Evolutionary conservation across 2,888 invertebrate genomes (phyloP), one percentile per base, ranked within the genome.

Genomic region (Leucophora obtusa): DNA sequence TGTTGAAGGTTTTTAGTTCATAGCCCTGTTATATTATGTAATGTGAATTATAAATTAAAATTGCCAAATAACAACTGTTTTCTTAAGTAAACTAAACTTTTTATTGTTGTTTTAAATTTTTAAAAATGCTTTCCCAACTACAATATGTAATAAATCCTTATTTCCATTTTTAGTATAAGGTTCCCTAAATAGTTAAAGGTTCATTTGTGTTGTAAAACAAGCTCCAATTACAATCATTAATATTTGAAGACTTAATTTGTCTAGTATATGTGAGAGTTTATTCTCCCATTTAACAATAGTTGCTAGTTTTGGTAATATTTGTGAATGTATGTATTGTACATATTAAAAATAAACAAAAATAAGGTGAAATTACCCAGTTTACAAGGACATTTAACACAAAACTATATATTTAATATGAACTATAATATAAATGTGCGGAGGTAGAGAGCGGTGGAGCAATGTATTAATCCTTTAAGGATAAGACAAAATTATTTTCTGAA

Each of bases 141-240:
- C n/a, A n/a, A n/a, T n/a, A 35, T 35, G 10, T 7, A 35, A 35
- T 35, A 7, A 10, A 35, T 35, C 35, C 8, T 35, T 35, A 35
- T 35, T 9, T 35, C 35, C 8, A 5, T 35, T 5, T 35, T 9
- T 35, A 8, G 35, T 35, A 35, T 35, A 21, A 21, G 21, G 21
- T 21, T 5, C 5, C 35, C 35, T 43, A 14, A 11, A 2, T 14
- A 14, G 1, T 43, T n/a, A n/a, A n/a, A 11, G 43, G 9, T 43
- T 73, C 70, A 76, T 71, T 78, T 38, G 74, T 77, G 33, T 59
- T 81, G 74, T 78, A 72, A 77, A 85, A 83, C 86, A 86, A 86
- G 84, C 84, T 86, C 86, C 86, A 86, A 87, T 87, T 86, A 88
- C 86, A 86, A 85, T 85, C 85, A 85, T 87, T 88, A 88, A 87